A percentile compares a stretch with the other conserved stretches of the same genome.
phyloP scores from a whole-genome alignment of 2,888 invertebrate genomes.

The Ormyrus rosae region DNA sequence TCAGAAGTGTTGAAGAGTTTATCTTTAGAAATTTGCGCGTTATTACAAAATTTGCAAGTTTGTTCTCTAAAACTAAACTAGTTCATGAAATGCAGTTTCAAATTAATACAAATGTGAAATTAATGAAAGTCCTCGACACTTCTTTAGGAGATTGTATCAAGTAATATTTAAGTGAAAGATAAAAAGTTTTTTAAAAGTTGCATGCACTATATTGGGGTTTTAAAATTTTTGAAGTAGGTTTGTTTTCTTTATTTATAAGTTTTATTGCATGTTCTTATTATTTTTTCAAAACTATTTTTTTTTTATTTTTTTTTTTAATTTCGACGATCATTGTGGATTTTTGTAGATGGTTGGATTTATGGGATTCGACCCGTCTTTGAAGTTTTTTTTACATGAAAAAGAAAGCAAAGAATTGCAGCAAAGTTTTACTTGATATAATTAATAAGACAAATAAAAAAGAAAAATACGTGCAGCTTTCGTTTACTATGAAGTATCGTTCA shows the following conservation, averaged over 20 bases:
- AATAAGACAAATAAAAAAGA: not conserved
- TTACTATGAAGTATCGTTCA: not conserved
- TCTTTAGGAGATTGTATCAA: conserved; percentile 15
- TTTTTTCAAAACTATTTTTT: not conserved
- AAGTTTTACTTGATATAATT: conserved; percentile 26
- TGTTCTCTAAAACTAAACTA: too few relatives aligned
- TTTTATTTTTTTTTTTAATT: too few relatives aligned
- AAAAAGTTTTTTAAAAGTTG: not conserved
- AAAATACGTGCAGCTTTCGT: not conserved
- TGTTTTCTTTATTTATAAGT: not conserved
- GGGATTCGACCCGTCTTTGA: not conserved
- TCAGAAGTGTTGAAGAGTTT: not conserved
- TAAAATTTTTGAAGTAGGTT: too few relatives aligned
- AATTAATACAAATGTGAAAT: too few relatives aligned
- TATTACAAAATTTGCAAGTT: too few relatives aligned
- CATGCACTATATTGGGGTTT: not conserved
- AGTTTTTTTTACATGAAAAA: not conserved
- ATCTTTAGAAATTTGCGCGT: too few relatives aligned
- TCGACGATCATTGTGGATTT: too few relatives aligned
- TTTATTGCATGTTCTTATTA: not conserved
- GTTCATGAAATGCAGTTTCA: too few relatives aligned
- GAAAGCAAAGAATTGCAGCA: not conserved
- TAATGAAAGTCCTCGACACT: not conserved
- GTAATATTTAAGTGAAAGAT: not conserved
- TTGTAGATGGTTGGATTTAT: too few relatives aligned